These are phyloP conservation scores for Oreochromis mossambicus DNA, from an alignment of 2,797 vertebrate species.

Conservation along the genomic window DNA sequence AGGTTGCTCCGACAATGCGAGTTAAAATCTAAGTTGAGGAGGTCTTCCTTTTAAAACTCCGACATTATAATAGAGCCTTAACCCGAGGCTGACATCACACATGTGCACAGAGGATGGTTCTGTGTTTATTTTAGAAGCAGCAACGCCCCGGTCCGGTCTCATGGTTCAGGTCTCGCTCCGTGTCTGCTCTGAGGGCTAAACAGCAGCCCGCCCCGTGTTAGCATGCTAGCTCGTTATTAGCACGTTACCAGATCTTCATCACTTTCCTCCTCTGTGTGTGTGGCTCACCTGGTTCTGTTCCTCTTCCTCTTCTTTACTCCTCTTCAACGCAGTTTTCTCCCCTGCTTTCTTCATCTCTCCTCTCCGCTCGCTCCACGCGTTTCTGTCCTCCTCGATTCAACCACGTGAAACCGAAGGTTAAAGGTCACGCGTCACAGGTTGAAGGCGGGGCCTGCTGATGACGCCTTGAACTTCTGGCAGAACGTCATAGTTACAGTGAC, in stretches of 20 bases:
- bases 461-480: not conserved
- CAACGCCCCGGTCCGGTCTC: not conserved
- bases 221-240: slow-evolving; percentile 1
- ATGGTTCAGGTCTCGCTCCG: not conserved
- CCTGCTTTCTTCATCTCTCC: not conserved
- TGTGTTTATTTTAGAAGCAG: not conserved
- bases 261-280: not conserved
- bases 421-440: not conserved
- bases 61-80: accelerated
- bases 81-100: not conserved
- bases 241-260: slow-evolving; percentile 1
- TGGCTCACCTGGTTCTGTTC: slow-evolving; percentile 32
- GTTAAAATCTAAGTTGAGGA: not conserved
- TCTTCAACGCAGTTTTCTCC: slow-evolving; percentile 42
- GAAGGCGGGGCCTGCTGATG: not conserved
- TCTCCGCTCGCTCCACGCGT: not conserved
- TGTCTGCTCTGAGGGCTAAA: not conserved
- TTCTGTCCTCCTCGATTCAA: slow-evolving; percentile 13
- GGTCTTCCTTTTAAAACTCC: not conserved
- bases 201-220: not conserved
- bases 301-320: slow-evolving; percentile 24
- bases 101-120: not conserved
- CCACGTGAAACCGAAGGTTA: slow-evolving; percentile 22
- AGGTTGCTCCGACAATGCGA: accelerated
- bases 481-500: not conserved